Conservation (phyloP, 2,113 vertebrate genomes). For the Cnemophilus loriae region DNA sequence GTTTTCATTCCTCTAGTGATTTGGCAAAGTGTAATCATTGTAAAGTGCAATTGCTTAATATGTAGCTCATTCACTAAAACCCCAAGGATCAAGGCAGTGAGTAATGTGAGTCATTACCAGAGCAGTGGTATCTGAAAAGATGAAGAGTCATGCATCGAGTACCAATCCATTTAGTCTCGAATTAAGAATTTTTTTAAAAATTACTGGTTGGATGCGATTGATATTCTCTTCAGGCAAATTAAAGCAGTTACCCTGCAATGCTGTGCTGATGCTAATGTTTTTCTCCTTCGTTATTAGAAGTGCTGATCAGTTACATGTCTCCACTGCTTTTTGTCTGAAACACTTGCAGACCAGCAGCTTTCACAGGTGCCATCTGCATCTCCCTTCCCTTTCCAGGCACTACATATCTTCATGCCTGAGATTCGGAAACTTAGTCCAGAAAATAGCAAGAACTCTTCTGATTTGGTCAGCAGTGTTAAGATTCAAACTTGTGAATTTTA, state of each 20-base stretch:
- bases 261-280: neutral
- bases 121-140: neutral
- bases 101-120: slow-evolving; percentile 3
- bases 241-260: neutral
- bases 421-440: neutral
- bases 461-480: neutral
- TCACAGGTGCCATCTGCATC: neutral
- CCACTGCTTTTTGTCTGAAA: neutral
- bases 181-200: neutral
- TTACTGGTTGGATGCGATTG: neutral
- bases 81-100: slow-evolving; percentile 3
- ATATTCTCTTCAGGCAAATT: neutral
- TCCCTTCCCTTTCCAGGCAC: neutral
- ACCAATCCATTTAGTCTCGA: slow-evolving; percentile 3
- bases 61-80: slow-evolving; percentile 37
- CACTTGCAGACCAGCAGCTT: neutral
- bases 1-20: slow-evolving; percentile 13
- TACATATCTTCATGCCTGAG: neutral
- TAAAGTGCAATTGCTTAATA: slow-evolving; percentile 38
- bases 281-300: neutral
- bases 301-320: neutral
- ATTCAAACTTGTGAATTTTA: neutral
- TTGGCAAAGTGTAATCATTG: slow-evolving; percentile 36
- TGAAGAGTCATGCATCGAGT: neutral
- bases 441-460: neutral